Conservation (phyloP, 2,888 invertebrate genomes). For the Ypsolopha sequella region DNA sequence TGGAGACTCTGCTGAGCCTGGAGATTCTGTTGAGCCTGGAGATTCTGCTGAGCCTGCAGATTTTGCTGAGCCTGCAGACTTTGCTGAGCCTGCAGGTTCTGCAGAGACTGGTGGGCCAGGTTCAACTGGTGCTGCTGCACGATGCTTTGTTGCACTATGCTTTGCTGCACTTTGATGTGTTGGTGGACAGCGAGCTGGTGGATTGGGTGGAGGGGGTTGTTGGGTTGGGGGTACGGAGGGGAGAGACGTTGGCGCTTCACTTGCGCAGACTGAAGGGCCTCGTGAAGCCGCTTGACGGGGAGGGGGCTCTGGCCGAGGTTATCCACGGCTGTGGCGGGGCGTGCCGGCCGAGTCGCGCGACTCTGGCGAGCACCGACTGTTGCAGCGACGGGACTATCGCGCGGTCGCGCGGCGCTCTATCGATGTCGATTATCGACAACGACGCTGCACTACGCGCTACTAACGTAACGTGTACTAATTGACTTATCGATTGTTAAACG, state of each 20-base stretch:
- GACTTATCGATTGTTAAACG: slow-evolving; percentile 29
- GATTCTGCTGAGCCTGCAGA: slow-evolving; percentile 16
- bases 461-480: slow-evolving; percentile 26
- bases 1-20: slow-evolving; percentile 34
- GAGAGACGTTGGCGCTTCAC: slow-evolving; percentile 74
- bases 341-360: slow-evolving; percentile 67
- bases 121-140: slow-evolving; percentile 63
- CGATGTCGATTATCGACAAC: slow-evolving; percentile 45
- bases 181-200: slow-evolving; percentile 62
- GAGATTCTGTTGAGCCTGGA: slow-evolving; percentile 40
- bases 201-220: slow-evolving; percentile 52
- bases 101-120: slow-evolving; percentile 58
- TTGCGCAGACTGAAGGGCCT: slow-evolving; percentile 71
- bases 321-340: slow-evolving; percentile 69
- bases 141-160: slow-evolving; percentile 61
- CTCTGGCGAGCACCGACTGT: slow-evolving; percentile 67
- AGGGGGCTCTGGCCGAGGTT: slow-evolving; percentile 69
- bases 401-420: slow-evolving; percentile 52
- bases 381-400: slow-evolving; percentile 45
- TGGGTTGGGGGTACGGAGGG: slow-evolving; percentile 69
- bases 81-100: slow-evolving; percentile 49
- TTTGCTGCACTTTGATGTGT: slow-evolving; percentile 62
- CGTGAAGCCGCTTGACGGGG: slow-evolving; percentile 72
- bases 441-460: slow-evolving; percentile 36
- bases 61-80: slow-evolving; percentile 30